These are phyloP conservation scores for Phalacrocorax aristotelis DNA, from an alignment of 2,113 vertebrate genomes.

Conservation along the genomic window DNA sequence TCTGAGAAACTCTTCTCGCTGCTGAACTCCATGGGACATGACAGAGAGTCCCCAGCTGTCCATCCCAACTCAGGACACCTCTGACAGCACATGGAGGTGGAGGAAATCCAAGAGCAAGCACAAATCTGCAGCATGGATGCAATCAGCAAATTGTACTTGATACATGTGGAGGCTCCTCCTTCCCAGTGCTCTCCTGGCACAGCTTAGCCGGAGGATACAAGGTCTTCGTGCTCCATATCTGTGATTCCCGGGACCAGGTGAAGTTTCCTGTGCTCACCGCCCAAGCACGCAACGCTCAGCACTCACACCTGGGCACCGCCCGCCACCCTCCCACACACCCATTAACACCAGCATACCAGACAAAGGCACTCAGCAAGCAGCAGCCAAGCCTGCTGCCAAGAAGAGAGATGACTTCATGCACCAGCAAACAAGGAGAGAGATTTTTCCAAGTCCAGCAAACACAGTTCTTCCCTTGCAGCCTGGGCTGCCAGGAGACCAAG, in stretches of 20 bases:
- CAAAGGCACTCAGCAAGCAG: not conserved
- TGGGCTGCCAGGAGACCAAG: not conserved
- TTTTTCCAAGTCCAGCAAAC: not conserved
- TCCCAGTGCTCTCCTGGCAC: not conserved
- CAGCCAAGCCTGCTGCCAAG: not conserved
- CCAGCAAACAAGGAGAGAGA: not conserved
- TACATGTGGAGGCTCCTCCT: not conserved
- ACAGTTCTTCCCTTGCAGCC: not conserved
- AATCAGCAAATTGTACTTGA: rapidly evolving
- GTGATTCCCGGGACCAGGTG: rapidly evolving
- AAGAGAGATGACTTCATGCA: not conserved
- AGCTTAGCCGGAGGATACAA: not conserved
- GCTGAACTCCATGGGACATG: not conserved
- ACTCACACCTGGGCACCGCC: not conserved
- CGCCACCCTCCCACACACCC: not conserved
- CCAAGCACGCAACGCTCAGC: not conserved
- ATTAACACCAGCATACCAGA: not conserved
- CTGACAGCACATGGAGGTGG: not conserved
- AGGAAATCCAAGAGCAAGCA: not conserved
- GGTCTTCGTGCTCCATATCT: not conserved
- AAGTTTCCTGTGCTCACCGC: not conserved
- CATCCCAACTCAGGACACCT: not conserved
- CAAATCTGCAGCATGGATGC: not conserved
- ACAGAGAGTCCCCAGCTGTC: not conserved
- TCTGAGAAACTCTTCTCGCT: not conserved